Base-by-base conservation (phyloP, 2,797 vertebrate species). In the Takifugu ocellatus region DNA sequence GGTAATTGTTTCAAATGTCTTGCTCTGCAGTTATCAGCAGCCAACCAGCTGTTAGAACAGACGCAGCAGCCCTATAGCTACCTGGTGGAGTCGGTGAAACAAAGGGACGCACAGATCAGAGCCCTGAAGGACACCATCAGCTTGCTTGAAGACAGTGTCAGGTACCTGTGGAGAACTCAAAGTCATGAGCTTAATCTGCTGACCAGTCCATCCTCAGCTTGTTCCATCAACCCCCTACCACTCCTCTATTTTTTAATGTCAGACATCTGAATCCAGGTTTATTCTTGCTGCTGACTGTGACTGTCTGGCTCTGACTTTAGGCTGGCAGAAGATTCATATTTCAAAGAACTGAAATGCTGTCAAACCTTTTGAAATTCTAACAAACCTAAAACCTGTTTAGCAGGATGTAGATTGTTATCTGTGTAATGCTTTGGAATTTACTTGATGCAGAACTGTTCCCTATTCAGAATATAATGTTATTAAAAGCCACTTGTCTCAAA, bases 31-130 rank as follows among this genome's bases (percentile, higher is more conserved):
- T 83, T 97, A 80, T 84, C 92, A 43, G 88, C 87, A 64, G 90
- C 94, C 69, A 96, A 95, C 82, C 90, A 89, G 51, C 89, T 99
- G 59, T 75, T 99, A 63, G 89, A 88, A 83, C 95, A 96, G 88
- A 87, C 93, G 16, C 94, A 98, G 51, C 97, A 98, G 63, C 97
- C 97, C 0, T 93, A 98, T 63, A 94, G 94, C 80, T 98, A 95
- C 73, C 92, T 99, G 60, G 92, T 98, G 25, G 95, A 97, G 72
- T 92, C 93, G 0, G 93, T 97, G 53, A 93, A 91, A 31, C 94
- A 95, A 75, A 92, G 91, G 74, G 96, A 99, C 59, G 75, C 86
- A 21, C 94, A 95, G 70, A 94, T 98, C 81, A 80, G 73, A 63
- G 43, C 68, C 1, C 87, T 94, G 62, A 94, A 90, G 74, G 90